A percentile compares a stretch with the other conserved stretches of the same genome.
phyloP scores from a whole-genome alignment of 2,113 vertebrate genomes.

The Acanthochromis polyacanthus region DNA sequence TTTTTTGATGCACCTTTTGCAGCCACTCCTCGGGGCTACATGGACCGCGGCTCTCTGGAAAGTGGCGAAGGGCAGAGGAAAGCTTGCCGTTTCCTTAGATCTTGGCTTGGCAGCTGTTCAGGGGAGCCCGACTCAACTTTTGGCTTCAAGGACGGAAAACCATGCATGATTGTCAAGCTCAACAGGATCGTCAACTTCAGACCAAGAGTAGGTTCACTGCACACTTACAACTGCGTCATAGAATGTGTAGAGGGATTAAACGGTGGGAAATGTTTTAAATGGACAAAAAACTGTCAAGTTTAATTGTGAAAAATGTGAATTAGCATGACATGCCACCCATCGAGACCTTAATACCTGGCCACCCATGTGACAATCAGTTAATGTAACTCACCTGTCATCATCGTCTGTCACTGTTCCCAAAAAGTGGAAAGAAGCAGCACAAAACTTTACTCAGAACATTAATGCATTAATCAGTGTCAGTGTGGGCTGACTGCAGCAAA shows the following conservation, averaged over 20 bases:
- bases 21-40: conserved; percentile 76
- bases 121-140: conserved; percentile 78
- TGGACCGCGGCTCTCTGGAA: conserved; percentile 81
- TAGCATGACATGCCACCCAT: too few relatives aligned
- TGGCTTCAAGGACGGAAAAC: conserved; percentile 90
- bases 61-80: conserved; percentile 70
- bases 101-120: conserved; percentile 88
- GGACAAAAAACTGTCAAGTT: not conserved
- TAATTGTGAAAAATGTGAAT: not conserved
- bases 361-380: too few relatives aligned
- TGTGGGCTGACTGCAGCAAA: too few relatives aligned
- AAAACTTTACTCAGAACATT: too few relatives aligned
- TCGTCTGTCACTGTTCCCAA: too few relatives aligned
- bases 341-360: too few relatives aligned
- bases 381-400: too few relatives aligned
- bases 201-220: conserved; percentile 87
- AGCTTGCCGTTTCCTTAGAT: conserved; percentile 88
- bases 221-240: not conserved
- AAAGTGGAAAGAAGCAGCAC: too few relatives aligned
- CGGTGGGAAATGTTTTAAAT: not conserved
- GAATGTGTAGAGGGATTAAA: not conserved
- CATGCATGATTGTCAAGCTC: conserved; percentile 94
- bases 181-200: conserved; percentile 94
- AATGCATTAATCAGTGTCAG: too few relatives aligned
- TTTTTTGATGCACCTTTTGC: conserved; percentile 17